Evolutionary conservation across 2,797 vertebrate species (phyloP).

Genomic region (Lepidocolaptes lacrymiger): DNA sequence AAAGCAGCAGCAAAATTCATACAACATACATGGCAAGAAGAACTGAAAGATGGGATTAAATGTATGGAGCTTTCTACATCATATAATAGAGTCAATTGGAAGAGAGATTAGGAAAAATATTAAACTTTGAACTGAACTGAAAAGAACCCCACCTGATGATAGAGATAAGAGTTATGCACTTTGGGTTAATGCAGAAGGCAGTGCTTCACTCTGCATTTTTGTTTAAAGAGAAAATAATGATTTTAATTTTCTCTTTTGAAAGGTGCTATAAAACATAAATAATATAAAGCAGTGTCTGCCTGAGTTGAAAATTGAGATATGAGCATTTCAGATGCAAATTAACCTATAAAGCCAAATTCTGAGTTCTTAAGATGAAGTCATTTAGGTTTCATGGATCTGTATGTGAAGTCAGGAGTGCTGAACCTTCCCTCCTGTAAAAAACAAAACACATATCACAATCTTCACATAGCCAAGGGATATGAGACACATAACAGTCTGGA

Average conservation of each 20-base stretch:
- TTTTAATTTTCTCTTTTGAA: conserved; percentile 12
- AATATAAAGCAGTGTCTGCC: neutral
- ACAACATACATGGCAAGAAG: neutral
- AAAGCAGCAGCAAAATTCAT: neutral
- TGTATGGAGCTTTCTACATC: rapidly evolving
- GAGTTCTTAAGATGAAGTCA: neutral
- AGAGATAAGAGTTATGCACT: neutral
- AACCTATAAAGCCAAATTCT: neutral
- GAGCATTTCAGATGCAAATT: neutral
- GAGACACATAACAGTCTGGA: neutral
- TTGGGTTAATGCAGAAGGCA: neutral
- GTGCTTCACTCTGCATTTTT: neutral
- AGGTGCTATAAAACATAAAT: neutral
- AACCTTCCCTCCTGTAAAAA: neutral
- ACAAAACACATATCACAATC: neutral
- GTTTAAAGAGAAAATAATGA: neutral
- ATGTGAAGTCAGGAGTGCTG: neutral
- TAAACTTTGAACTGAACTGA: neutral
- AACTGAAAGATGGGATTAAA: neutral
- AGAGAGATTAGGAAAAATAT: neutral
- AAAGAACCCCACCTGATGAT: neutral
- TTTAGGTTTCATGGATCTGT: rapidly evolving
- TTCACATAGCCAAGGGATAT: neutral
- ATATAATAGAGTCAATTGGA: rapidly evolving
- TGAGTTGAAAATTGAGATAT: neutral